A percentile compares a stretch with the other conserved stretches of the same genome.
phyloP scores from a whole-genome alignment of 2,888 invertebrate species.

The Leptarthrus brevirostris region DNA sequence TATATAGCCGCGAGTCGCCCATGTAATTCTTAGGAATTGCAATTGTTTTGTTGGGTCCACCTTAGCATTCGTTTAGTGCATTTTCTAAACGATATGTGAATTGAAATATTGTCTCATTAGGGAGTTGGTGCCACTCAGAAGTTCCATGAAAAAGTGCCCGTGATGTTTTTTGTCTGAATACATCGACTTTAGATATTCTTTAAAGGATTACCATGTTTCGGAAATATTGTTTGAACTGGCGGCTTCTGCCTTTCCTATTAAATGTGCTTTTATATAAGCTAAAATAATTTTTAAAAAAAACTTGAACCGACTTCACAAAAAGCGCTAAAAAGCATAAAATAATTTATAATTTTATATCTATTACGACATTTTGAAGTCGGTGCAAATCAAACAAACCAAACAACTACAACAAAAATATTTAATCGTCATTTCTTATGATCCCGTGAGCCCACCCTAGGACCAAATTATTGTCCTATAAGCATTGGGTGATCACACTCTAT shows the following conservation, averaged over 20 bases:
- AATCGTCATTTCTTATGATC: too few species aligned
- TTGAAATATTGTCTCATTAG: conserved; percentile 33
- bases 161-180: background rate
- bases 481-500: too few species aligned
- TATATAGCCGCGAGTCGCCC: conserved; percentile 46
- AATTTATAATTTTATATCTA: too few species aligned
- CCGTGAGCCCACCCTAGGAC: too few species aligned
- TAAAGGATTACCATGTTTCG: background rate
- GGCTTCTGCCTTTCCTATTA: background rate
- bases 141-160: background rate
- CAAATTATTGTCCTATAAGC: too few species aligned
- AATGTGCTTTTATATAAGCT: background rate
- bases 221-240: background rate
- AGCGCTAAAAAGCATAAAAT: too few species aligned
- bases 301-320: too few species aligned
- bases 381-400: too few species aligned
- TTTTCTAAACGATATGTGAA: conserved; percentile 38
- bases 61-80: background rate
- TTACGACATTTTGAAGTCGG: too few species aligned
- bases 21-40: conserved; percentile 16
- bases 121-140: background rate
- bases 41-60: conserved; percentile 16
- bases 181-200: background rate
- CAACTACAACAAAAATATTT: too few species aligned
- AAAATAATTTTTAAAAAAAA: too few species aligned